Base-by-base conservation (phyloP, 1,140 invertebrate genomes). In the Eubasilissa regina region DNA sequence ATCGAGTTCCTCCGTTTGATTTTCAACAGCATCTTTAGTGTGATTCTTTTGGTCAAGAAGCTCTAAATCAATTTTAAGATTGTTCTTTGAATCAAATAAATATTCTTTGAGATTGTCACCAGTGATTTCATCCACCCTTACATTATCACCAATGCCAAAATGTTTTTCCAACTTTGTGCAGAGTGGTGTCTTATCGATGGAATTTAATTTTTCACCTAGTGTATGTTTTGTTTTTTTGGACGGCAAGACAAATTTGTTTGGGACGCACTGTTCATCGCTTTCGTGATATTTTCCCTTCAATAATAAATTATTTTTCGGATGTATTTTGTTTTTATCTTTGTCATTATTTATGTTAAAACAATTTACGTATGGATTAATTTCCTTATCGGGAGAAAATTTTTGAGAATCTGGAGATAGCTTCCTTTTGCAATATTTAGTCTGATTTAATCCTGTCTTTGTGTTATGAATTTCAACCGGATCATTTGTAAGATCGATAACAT, bases 231-330 rank as follows among this genome's bases (percentile, higher is more conserved):
- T 51, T 75, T 48, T 79, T 79, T 79, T 75, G 1, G 13, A 25
- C 21, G 72, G 72, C 15, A 56, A 53, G 10, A 55, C 44, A 45
- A 45, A 45, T 17, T 17, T 21, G 44, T 47, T 25, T 12, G 78
- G 73, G 43, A 75, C 78, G 1, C 47, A 19, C 10, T 75, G 73
- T 12, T 75, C 72, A 35, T 75, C 60, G 17, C 45, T 75, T 72
- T 73, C 9, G 25, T 73, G 35, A 51, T 78, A 48, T 74, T 78
- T 78, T 62, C 77, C 77, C 64, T 78, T 78, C 4, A 73, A 13
- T 62, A 78, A 64, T 60, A 62, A 64, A 64, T 51, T 73, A 44
- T 60, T 19, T 78, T 56, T 19, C 45, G 21, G n/a, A 55, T 8
- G 21, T 44, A 60, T 77, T 73, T 45, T 51, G 68, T 78, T 73